Conservation (phyloP, 2,797 vertebrate species). For the Ctenopoma multispine region DNA sequence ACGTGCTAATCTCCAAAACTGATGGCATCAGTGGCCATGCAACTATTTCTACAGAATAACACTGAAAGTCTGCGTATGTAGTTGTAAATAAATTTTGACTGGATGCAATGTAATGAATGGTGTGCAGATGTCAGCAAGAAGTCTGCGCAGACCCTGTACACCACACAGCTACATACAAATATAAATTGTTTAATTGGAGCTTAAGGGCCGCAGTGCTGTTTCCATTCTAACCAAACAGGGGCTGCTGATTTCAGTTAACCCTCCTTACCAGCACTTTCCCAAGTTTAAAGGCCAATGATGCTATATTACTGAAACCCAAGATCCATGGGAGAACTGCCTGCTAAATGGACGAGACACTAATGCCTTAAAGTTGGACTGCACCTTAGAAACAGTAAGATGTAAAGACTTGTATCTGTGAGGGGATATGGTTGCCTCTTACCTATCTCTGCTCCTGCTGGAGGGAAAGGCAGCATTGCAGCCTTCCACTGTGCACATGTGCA, state of each 20-base stretch:
- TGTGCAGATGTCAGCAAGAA: too few relatives aligned
- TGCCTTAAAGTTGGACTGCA: background rate
- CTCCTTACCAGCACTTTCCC: too few relatives aligned
- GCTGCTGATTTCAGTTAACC: background rate
- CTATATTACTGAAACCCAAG: background rate
- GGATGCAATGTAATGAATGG: too few relatives aligned
- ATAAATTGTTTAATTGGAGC: background rate
- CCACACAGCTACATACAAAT: background rate
- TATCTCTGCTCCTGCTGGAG: slow-evolving; percentile 95
- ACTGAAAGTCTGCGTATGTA: background rate
- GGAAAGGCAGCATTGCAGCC: slow-evolving; percentile 94
- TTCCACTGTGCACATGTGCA: slow-evolving; percentile 92
- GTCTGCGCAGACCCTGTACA: background rate
- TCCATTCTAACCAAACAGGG: background rate
- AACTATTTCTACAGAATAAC: background rate
- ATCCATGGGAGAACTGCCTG: background rate
- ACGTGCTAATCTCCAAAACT: background rate
- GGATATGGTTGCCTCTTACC: slow-evolving; percentile 84
- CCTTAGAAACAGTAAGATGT: background rate
- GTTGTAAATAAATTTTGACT: too few relatives aligned
- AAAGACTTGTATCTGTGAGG: background rate
- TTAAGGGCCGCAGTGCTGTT: background rate
- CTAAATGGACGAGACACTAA: background rate
- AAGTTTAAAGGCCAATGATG: too few relatives aligned
- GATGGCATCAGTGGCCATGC: background rate